Base-by-base conservation (phyloP, 2,888 invertebrate genomes). In the Coelinius sp. region DNA sequence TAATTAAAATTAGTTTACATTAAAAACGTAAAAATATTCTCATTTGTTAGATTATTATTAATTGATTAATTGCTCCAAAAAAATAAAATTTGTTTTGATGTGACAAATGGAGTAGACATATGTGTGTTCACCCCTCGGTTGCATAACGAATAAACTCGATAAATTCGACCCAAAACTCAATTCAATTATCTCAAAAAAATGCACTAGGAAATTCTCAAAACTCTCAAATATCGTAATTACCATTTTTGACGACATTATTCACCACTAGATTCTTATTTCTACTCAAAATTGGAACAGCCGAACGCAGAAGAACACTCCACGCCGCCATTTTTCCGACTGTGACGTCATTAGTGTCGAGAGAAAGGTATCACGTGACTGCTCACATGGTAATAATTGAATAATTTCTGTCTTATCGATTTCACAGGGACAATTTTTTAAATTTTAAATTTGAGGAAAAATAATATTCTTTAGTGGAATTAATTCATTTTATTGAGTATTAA, bases 261-360 rank as follows among this genome's bases (percentile, higher is more conserved):
- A 78, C 75, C 38, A 86, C 78, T 17, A 81, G 68, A 64, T 84
- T 80, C 24, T 25, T 22, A 12, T 84, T 76, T 74, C 85, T 78
- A 4, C 78, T 76, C 8, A 88, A 79, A 76, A 83, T 85, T 79
- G 84, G 85, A 49, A 68, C 85, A 59, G 87, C 79, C 41, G 88
- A 85, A 64, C 89, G 86, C 70, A 88, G 79, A 76, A 93, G 84
- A 77, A 89, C 90, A 88, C 93, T 93, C 92, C 92, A 93, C 81
- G 90, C 90, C 81, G 91, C 92, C 93, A 93, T 93, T 88, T 90
- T 91, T 67, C 69, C 35, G 20, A 20, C 35, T 44, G 7, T 68
- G 56, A 59, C 41, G 68, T 68, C 24, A 24, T 17, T 4, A 0
- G 14, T 14, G 20, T 66, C 2, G 7, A 22, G 7, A 8, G 1